Evolutionary conservation across 1,140 invertebrate genomes (phyloP).

Genomic region (Drosophila seguyi): DNA sequence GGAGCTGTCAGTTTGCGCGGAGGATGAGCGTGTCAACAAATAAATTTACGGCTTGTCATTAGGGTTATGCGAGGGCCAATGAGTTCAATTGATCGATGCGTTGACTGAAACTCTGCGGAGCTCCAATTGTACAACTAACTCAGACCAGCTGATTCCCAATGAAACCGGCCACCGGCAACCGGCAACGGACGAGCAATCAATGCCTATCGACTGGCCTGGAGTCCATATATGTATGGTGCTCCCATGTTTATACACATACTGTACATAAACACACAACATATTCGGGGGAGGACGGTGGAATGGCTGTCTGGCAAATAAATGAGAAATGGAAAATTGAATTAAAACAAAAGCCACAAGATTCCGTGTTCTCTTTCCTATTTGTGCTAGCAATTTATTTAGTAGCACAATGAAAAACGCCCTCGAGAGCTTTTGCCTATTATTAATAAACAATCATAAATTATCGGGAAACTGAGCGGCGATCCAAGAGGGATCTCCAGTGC

Average conservation of each 20-base stretch:
- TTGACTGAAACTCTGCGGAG: conserved; percentile 22
- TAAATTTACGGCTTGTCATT: conserved; percentile 64
- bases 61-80: conserved; percentile 37
- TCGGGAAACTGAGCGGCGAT: conserved; percentile 19
- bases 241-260: conserved; percentile 18
- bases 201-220: conserved; percentile 32
- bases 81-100: conserved; percentile 68
- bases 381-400: conserved; percentile 44
- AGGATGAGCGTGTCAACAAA: conserved; percentile 58
- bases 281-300: background rate
- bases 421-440: conserved; percentile 42
- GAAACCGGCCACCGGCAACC: conserved; percentile 59
- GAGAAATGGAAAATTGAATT: conserved; percentile 41
- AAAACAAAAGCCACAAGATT: conserved; percentile 46
- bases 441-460: conserved; percentile 66
- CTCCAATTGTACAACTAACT: conserved; percentile 70
- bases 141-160: conserved; percentile 74
- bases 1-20: conserved; percentile 33
- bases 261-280: conserved; percentile 21
- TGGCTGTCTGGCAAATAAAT: conserved; percentile 26
- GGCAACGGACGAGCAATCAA: conserved; percentile 51
- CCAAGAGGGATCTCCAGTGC: conserved; percentile 4
- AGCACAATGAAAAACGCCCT: conserved; percentile 41
- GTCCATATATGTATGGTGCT: conserved; percentile 4
- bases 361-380: conserved; percentile 3